Evolutionary conservation across 2,888 invertebrate species (phyloP), one percentile per base, ranked within the genome.

Genomic region (Drosophila maculinotata): DNA sequence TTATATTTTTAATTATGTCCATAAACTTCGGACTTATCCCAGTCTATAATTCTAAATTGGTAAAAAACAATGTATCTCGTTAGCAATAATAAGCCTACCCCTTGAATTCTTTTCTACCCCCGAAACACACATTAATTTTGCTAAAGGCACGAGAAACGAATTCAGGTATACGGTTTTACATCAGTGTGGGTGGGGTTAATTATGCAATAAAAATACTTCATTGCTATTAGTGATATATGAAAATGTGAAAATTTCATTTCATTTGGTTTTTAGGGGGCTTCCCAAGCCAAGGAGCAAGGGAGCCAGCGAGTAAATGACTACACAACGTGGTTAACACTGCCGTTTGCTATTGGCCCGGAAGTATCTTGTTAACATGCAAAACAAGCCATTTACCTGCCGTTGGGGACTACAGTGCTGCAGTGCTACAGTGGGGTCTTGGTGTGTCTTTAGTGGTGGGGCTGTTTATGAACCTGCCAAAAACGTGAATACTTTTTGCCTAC

Each of bases 291-390:
- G 38, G 9, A 41, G 17, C 28, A 3, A 23, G 38, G 36, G 35
- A 53, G 53, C 31, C 41, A 58, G 15, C 45, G 42, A 47, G 64
- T 36, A 56, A 59, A 69, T 58, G 69, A 48, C 73, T 60, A 70
- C 75, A 73, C 49, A 54, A 69, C 48, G 45, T 75, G 65, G 65
- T 14, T 78, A 67, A 56, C 65, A 63, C 67, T 52, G 72, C 52
- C 74, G 62, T 71, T 70, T 72, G 79, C 56, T 74, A 76, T 73
- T 76, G 69, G 66, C 67, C 76, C 87, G 88, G 86, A 87, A 87
- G 87, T 88, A 83, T 87, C 87, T 88, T 87, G 87, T 88, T 87
- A 88, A 87, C 88, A 88, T 87, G 88, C 87, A 87, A 85, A 87
- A 88, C 85, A 85, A 87, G 87, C 75, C 67, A 87, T 85, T 88